Percentiles rank a stretch among this genome's conserved stretches.
Evolutionary conservation across 2,888 invertebrate species (phyloP).

Genomic region (Ethmia dodecea): DNA sequence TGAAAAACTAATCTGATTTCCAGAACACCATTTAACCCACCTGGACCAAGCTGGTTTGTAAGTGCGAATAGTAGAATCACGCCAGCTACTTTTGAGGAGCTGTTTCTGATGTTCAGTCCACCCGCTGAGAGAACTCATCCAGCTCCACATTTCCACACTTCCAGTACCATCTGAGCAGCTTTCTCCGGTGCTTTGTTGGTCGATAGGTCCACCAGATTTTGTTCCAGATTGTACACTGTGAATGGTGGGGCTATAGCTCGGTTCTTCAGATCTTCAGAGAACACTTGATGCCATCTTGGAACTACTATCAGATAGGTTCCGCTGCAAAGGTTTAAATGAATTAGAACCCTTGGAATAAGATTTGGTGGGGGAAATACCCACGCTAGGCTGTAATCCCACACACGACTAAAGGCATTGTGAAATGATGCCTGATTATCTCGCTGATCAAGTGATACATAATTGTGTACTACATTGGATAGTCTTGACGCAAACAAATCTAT

Average conservation of each 20-base stretch:
- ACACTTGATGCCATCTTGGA: conserved; percentile 17
- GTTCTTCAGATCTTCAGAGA: conserved; percentile 15
- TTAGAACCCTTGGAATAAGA: conserved; percentile 13
- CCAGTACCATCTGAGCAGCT: conserved; percentile 2
- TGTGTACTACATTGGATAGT: conserved; percentile 10
- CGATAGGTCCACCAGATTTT: conserved; percentile 3
- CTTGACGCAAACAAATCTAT: conserved; percentile 19
- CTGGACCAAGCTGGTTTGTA: conserved; percentile 14
- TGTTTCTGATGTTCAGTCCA: conserved; percentile 17
- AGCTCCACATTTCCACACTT: conserved; percentile 27
- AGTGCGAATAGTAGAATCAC: conserved; percentile 13
- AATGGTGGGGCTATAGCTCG: conserved; percentile 13
- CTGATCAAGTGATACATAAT: conserved; percentile 13
- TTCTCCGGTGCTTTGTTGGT: conserved; percentile 5
- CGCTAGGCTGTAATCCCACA: conserved; percentile 17
- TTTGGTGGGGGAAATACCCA: conserved; percentile 22
- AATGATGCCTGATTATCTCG: conserved; percentile 14
- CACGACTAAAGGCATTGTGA: conserved; percentile 14
- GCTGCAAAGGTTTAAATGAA: conserved; percentile 11
- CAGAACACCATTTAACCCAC: conserved; percentile 13
- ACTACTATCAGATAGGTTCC: conserved; percentile 14
- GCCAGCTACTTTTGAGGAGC: conserved; percentile 13
- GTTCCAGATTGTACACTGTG: conserved; percentile 6
- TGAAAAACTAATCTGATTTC: not conserved
- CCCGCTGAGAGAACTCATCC: conserved; percentile 10